These are phyloP conservation scores for Orcinus orca DNA, from an alignment of 2,113 vertebrate species.

Conservation along the genomic window DNA sequence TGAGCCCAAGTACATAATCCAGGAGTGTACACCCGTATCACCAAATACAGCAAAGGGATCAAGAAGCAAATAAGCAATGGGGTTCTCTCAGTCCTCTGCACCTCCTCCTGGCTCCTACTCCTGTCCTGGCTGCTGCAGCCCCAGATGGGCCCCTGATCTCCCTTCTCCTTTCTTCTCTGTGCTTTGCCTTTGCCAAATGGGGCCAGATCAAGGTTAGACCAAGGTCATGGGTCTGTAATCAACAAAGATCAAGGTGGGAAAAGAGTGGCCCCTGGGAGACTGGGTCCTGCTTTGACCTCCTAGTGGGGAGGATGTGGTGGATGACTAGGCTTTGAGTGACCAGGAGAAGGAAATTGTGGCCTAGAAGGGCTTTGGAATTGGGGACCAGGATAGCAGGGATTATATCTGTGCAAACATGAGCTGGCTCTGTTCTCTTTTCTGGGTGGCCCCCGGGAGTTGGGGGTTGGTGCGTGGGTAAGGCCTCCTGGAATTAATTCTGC, in stretches of 20 bases:
- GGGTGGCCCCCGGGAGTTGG: background rate
- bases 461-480: background rate
- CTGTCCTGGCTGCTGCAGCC: slow-evolving; percentile 20
- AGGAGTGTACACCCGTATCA: slow-evolving; percentile 84
- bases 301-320: background rate
- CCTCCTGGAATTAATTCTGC: background rate
- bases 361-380: background rate
- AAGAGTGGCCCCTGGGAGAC: background rate
- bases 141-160: background rate
- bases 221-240: background rate
- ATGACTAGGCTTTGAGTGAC: background rate
- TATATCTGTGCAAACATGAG: slow-evolving; percentile 47
- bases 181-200: background rate
- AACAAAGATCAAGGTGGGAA: background rate
- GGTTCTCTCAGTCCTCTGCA: background rate
- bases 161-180: background rate
- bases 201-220: background rate
- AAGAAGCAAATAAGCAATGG: background rate
- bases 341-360: background rate
- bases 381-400: background rate
- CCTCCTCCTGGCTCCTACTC: background rate
- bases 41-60: slow-evolving; percentile 84
- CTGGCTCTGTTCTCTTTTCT: background rate
- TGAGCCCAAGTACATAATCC: slow-evolving; percentile 82
- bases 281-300: background rate